Evolutionary conservation across 1,140 invertebrate genomes (phyloP), one percentile per base, ranked within the genome.

Genomic region (Drosophila pseudoananassae): DNA sequence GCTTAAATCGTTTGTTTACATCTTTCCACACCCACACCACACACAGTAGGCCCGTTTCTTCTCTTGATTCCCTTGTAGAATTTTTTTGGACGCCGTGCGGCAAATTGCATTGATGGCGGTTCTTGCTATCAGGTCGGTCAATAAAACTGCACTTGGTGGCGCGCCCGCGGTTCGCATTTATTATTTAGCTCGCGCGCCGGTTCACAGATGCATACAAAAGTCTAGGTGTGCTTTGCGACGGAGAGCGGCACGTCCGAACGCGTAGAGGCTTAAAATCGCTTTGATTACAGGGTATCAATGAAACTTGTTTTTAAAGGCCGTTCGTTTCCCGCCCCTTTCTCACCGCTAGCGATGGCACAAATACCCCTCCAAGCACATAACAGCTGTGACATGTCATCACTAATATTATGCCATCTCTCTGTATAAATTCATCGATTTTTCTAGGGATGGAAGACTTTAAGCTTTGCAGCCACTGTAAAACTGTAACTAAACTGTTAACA

Each of bases 1-100:
- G 40, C 38, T 27, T 25, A 43, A 55, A 23, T 25, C 49, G 25
- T 49, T 73, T 61, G 47, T 73, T 73, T 72, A 72, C 68, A 49
- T 73, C 29, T 54, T 73, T 47, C 25, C 54, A 59, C 52, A 15
- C 52, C 45, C 63, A 59, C 40, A 15, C 40, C 40, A 45, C 40
- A 17, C 5, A 9, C 40, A 17, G 40, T 40, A 29, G 15, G 15
- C 23, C 14, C n/a, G 25, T 31, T 5, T 47, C 43, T 57, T 57
- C 55, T 33, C 43, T 47, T 47, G 43, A 33, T 47, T 36, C 27
- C 15, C 20, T 57, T 57, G 17, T 25, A 36, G 27, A 47, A 25
- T 20, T 36, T 23, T 9, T 4, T 46, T 23, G 20, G 25, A 25
- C 25, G 17, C 12, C 38, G 4, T 27, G 6, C 23, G 20, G 25